Conservation (phyloP, 2,113 vertebrate species). For the Oryzias celebensis region DNA sequence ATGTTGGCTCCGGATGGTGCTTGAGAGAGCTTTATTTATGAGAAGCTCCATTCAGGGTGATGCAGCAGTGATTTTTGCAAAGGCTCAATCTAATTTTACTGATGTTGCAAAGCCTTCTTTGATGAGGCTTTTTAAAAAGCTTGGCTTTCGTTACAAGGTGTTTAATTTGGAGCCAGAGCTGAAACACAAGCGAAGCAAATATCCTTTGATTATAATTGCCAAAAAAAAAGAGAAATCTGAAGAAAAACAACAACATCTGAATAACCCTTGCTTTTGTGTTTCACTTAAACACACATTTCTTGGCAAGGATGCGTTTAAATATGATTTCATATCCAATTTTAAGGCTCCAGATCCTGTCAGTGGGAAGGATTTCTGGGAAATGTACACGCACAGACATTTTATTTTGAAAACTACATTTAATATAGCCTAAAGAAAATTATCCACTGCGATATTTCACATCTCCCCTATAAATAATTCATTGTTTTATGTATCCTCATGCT, state of each 20-base stretch:
- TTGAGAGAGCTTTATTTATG: slow-evolving; percentile 64
- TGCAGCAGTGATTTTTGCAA: slow-evolving; percentile 46
- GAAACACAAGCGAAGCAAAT: slow-evolving; percentile 50
- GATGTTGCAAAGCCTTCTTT: slow-evolving; percentile 41
- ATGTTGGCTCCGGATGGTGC: slow-evolving; percentile 51
- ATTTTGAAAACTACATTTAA: slow-evolving; percentile 75
- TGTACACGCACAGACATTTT: slow-evolving; percentile 54
- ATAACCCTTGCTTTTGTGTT: slow-evolving; percentile 55
- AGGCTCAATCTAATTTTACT: slow-evolving; percentile 52
- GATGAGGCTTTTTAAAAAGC: slow-evolving; percentile 42
- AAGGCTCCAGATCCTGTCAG: slow-evolving; percentile 47
- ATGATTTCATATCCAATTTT: slow-evolving; percentile 56
- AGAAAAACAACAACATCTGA: slow-evolving; percentile 45
- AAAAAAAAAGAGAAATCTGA: slow-evolving; percentile 23
- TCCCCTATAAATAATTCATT: slow-evolving; percentile 77
- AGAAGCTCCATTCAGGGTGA: slow-evolving; percentile 57
- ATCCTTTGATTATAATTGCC: slow-evolving; percentile 62
- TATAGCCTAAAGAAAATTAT: slow-evolving; percentile 73
- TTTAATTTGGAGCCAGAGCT: slow-evolving; percentile 52
- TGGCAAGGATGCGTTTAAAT: slow-evolving; percentile 45
- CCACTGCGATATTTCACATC: slow-evolving; percentile 73
- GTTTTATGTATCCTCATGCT: slow-evolving; percentile 72
- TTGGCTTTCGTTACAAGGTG: slow-evolving; percentile 33
- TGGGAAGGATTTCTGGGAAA: slow-evolving; percentile 60
- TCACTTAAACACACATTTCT: slow-evolving; percentile 46